Base-by-base conservation (phyloP, 2,113 vertebrate genomes). In the Procavia capensis region DNA sequence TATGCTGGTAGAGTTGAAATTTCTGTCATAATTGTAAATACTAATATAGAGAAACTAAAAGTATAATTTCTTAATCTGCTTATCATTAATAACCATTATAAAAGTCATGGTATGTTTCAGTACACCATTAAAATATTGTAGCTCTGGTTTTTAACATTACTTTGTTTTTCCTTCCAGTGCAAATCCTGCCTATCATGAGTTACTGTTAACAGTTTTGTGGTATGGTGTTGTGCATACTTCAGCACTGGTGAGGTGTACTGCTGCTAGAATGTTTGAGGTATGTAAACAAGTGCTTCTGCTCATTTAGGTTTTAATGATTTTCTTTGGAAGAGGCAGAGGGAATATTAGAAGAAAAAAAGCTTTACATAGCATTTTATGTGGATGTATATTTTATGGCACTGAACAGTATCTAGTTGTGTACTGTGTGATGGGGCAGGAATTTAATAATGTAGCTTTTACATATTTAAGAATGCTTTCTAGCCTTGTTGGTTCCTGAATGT, bases 251-350 rank as follows among this genome's bases (percentile, higher is more conserved):
- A 99, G 99, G 43, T 99, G 99, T 94, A 99, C 99, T 13, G 99
- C 99, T 96, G 99, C 99, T 75, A 99, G 99, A 97, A 99, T 99
- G 99, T 99, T 99, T 98, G 99, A 99, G 99, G 99, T 99, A 98
- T 98, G 98, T 96, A 34, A 63, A 0, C n/a, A 57, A 19, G 70
- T 29, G 14, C 17, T 93, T 16, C 68, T 96, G 2, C 81, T 79
- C 4, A 2, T 74, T 92, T 59, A 68, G 10, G 34, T 94, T 85
- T 36, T 64, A 63, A 25, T 36, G 79, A 43, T 90, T 85, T 43
- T 57, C n/a, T 97, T 78, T 72, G 31, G 83, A 74, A 95, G 27
- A 75, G 47, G 64, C 43, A 66, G 16, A 36, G 72, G 29, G 39
- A n/a, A 22, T 79, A 0, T 25, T 39, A 29, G 39, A 47, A 11